Percentiles rank a stretch among this genome's conserved stretches.
Conservation (phyloP, 2,888 invertebrate species). For the Eulithis testata region DNA sequence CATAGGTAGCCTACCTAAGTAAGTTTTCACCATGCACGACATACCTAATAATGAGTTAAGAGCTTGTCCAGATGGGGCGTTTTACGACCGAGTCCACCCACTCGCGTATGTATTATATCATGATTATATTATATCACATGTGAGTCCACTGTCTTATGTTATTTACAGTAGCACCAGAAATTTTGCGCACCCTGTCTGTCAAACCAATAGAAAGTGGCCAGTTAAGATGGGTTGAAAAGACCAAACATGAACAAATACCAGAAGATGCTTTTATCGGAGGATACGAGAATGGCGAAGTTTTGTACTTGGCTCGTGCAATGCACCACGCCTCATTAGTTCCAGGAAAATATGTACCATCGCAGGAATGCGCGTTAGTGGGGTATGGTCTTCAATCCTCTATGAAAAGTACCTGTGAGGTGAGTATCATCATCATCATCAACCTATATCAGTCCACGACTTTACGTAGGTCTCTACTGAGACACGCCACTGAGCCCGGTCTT, state of each 20-base stretch:
- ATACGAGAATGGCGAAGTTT: conserved; percentile 32
- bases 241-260: conserved; percentile 17
- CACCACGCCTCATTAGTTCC: conserved; percentile 29
- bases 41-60: too few species aligned
- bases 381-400: conserved; percentile 22
- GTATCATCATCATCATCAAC: background rate
- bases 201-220: conserved; percentile 24
- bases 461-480: too few species aligned
- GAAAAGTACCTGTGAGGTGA: conserved; percentile 30
- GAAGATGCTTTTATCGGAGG: conserved; percentile 33
- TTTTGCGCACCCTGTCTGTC: conserved; percentile 11
- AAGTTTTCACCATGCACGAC: too few species aligned
- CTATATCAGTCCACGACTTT: too few species aligned
- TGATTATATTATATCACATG: too few species aligned
- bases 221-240: conserved; percentile 31
- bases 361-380: conserved; percentile 21
- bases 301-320: conserved; percentile 32
- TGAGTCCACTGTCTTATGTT: background rate
- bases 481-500: too few species aligned
- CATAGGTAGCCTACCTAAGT: too few species aligned
- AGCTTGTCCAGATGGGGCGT: too few species aligned
- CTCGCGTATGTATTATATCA: too few species aligned
- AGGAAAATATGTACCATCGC: conserved; percentile 37
- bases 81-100: background rate
- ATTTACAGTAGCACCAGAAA: conserved; percentile 33